Evolutionary conservation across 2,888 invertebrate genomes (phyloP).

Genomic region (Euplexia lucipara): DNA sequence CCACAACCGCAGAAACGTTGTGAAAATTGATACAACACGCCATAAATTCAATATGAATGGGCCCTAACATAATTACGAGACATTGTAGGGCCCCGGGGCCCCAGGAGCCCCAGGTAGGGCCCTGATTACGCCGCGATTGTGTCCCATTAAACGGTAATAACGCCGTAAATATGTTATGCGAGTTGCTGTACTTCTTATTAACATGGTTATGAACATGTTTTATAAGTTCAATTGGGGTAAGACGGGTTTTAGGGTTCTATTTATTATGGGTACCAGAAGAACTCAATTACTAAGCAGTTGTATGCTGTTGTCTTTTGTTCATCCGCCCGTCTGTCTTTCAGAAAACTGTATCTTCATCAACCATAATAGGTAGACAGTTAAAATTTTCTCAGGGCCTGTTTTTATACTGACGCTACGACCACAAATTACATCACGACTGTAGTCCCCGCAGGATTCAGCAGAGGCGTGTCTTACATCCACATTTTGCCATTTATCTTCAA

Average conservation of each 20-base stretch:
- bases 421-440: too few relatives aligned
- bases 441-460: too few relatives aligned
- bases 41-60: slow-evolving; percentile 56
- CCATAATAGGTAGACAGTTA: too few relatives aligned
- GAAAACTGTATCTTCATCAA: too few relatives aligned
- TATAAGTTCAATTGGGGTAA: slow-evolving; percentile 33
- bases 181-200: slow-evolving; percentile 44
- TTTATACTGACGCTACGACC: too few relatives aligned
- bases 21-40: slow-evolving; percentile 63
- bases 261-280: too few relatives aligned
- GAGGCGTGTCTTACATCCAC: too few relatives aligned
- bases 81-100: slow-evolving; percentile 62
- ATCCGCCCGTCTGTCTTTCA: too few relatives aligned
- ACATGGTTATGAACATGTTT: slow-evolving; percentile 33
- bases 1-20: slow-evolving; percentile 49
- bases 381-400: too few relatives aligned
- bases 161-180: slow-evolving; percentile 42
- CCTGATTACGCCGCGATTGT: slow-evolving; percentile 69
- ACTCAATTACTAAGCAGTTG: too few relatives aligned
- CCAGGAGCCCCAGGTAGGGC: slow-evolving; percentile 57
- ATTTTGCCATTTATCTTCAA: too few relatives aligned
- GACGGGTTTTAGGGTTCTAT: slow-evolving; percentile 19
- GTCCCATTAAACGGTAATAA: slow-evolving; percentile 55
- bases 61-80: slow-evolving; percentile 62
- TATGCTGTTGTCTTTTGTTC: too few relatives aligned